phyloP scores from a whole-genome alignment of 2,888 invertebrate species.

The Autographa gamma region DNA sequence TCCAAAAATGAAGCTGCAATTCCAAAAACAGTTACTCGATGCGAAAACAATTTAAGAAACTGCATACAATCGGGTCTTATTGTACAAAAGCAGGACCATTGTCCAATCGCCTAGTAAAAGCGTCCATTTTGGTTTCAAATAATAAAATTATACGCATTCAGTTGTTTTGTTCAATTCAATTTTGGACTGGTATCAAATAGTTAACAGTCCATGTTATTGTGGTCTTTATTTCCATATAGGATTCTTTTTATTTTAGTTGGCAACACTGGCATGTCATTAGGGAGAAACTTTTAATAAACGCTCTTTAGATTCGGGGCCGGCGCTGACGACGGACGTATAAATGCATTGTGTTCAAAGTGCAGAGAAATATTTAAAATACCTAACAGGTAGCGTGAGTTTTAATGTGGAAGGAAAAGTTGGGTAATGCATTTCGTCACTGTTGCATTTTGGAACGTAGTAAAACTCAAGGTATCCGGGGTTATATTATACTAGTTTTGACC shows the following conservation, averaged over 20 bases:
- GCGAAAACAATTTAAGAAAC: slow-evolving; percentile 42
- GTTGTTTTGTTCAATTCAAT: slow-evolving; percentile 18
- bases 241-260: background rate
- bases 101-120: slow-evolving; percentile 30
- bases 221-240: background rate
- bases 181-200: slow-evolving; percentile 36
- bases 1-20: background rate
- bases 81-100: slow-evolving; percentile 28
- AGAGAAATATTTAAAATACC: background rate
- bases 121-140: slow-evolving; percentile 8
- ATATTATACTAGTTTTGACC: too few relatives aligned
- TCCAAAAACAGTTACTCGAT: slow-evolving; percentile 6
- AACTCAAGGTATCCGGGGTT: too few relatives aligned
- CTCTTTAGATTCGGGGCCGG: slow-evolving; percentile 4
- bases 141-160: slow-evolving; percentile 35
- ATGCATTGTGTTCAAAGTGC: background rate
- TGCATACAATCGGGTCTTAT: slow-evolving; percentile 36
- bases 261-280: background rate
- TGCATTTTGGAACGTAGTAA: background rate
- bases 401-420: background rate
- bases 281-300: slow-evolving; percentile 4
- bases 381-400: slow-evolving; percentile 1
- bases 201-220: background rate
- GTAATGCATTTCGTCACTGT: background rate
- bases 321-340: slow-evolving; percentile 4